Evolutionary conservation across 2,797 vertebrate genomes (phyloP).

Genomic region (Acipenser transmontanus): DNA sequence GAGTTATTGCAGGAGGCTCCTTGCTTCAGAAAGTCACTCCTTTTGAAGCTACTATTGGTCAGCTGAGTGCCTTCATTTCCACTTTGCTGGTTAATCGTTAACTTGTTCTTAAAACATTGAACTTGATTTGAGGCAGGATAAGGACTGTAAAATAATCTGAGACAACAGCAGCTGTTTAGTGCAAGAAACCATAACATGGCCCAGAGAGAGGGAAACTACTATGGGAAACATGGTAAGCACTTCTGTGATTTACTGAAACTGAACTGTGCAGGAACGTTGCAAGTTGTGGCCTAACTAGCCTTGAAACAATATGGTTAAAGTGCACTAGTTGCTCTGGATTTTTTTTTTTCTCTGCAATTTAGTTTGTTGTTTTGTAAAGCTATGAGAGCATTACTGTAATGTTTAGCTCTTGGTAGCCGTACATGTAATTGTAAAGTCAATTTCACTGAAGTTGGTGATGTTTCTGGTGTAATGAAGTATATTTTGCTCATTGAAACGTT

Average conservation of each 20-base stretch:
- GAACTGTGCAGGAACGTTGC: neutral
- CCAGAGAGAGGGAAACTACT: constrained; percentile 36
- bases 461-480: too few species aligned
- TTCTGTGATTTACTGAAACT: neutral
- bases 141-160: constrained; percentile 9
- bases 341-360: neutral
- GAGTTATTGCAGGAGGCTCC: neutral
- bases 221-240: constrained; percentile 37
- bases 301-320: neutral
- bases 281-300: neutral
- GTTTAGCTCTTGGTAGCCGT: neutral
- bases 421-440: neutral
- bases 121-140: constrained; percentile 4
- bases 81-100: constrained; percentile 17
- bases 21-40: neutral
- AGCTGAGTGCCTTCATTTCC: neutral
- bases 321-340: neutral
- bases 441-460: too few species aligned
- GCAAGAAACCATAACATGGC: constrained; percentile 25
- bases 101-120: constrained; percentile 19
- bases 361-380: neutral
- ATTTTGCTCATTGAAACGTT: too few species aligned
- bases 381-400: neutral
- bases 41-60: neutral
- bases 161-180: constrained; percentile 9